A percentile compares a stretch with the other conserved stretches of the same genome.
Conservation (phyloP, 2,797 vertebrate genomes). For the Myotis vivesi region DNA sequence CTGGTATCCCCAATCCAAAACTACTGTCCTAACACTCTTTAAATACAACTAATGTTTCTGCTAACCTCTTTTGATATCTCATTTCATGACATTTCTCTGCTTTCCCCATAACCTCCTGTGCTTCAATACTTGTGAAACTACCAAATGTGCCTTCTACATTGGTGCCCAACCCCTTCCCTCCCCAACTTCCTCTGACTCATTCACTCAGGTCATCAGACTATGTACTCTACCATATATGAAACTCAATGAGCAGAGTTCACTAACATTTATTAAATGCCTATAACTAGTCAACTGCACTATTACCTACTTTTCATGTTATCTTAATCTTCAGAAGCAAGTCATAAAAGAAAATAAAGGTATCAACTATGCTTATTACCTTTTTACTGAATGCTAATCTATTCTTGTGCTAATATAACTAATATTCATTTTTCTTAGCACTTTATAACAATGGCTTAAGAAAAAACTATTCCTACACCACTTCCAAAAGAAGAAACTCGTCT, state of each 20-base stretch:
- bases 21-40: background rate
- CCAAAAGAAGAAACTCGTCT: background rate
- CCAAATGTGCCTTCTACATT: background rate
- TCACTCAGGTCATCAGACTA: background rate
- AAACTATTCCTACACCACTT: background rate
- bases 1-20: background rate
- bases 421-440: conserved; percentile 21
- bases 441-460: background rate
- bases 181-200: background rate
- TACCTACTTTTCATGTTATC: background rate
- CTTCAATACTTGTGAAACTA: background rate
- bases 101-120: background rate
- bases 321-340: background rate
- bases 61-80: background rate
- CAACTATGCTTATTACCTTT: background rate
- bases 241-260: conserved; percentile 36
- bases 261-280: background rate
- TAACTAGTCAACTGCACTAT: background rate
- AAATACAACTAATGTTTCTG: background rate
- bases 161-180: background rate
- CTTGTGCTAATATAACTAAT: background rate
- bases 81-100: background rate
- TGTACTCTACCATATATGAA: background rate
- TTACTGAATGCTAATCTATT: background rate
- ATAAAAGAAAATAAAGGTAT: background rate